These are phyloP conservation scores for Eilema caniola DNA, from an alignment of 2,888 invertebrate species.

Conservation along the genomic window DNA sequence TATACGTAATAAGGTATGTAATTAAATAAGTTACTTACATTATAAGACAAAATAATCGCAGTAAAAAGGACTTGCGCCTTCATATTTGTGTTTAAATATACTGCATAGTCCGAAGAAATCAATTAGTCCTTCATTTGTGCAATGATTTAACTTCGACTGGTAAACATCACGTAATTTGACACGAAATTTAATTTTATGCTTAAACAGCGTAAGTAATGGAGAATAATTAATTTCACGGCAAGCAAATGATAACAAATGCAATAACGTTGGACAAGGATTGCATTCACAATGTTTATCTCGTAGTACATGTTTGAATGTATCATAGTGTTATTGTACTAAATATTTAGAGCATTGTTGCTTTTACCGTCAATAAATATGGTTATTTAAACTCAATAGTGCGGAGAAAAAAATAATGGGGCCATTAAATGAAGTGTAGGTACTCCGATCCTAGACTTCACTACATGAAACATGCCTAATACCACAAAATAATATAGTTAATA, in stretches of 20 bases:
- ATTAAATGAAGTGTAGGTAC: too few relatives aligned
- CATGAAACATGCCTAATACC: too few relatives aligned
- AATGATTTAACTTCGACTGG: neutral
- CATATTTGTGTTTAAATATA: neutral
- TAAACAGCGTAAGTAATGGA: neutral
- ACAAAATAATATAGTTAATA: too few relatives aligned
- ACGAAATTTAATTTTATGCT: neutral
- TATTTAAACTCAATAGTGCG: too few relatives aligned
- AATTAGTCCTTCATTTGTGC: neutral
- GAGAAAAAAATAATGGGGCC: too few relatives aligned
- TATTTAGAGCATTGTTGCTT: too few relatives aligned
- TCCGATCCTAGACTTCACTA: too few relatives aligned
- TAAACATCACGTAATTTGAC: neutral
- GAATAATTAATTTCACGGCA: constrained; percentile 10
- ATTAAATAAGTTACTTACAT: neutral
- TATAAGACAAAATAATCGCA: neutral
- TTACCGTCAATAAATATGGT: too few relatives aligned
- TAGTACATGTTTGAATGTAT: too few relatives aligned
- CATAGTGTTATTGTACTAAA: too few relatives aligned
- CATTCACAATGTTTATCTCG: neutral
- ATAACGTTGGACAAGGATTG: neutral
- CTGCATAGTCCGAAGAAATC: neutral
- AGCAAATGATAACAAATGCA: neutral
- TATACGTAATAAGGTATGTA: too few relatives aligned
- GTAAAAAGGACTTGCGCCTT: neutral